phyloP scores from a whole-genome alignment of 2,797 vertebrate species.

The Valencia hispanica region DNA sequence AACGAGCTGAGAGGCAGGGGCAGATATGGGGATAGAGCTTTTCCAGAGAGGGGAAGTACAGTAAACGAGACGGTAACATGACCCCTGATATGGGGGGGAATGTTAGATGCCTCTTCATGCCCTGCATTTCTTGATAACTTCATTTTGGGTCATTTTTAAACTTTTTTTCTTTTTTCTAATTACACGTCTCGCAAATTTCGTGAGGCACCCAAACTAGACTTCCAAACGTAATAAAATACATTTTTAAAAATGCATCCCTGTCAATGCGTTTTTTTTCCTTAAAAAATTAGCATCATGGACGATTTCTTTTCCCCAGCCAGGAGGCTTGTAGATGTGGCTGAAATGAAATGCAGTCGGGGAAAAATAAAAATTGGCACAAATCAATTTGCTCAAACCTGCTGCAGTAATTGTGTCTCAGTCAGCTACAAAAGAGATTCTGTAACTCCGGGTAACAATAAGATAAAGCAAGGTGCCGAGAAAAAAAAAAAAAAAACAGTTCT shows the following conservation, averaged over 20 bases:
- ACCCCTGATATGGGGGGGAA: constrained; percentile 55
- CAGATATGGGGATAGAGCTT: constrained; percentile 75
- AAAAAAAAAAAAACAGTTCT: constrained; percentile 27
- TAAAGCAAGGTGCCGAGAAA: constrained; percentile 4
- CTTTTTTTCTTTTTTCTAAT: constrained; percentile 19
- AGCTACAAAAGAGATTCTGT: constrained; percentile 14
- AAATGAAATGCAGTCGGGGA: constrained; percentile 33
- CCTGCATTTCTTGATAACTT: constrained; percentile 21
- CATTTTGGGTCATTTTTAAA: constrained; percentile 9
- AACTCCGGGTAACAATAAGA: constrained; percentile 17
- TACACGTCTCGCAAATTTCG: constrained; percentile 12
- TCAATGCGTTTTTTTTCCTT: constrained; percentile 9
- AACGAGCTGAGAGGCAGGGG: constrained; percentile 60
- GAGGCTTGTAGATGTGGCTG: constrained; percentile 8
- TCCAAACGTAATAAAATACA: too few species aligned
- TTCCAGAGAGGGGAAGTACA: constrained; percentile 75
- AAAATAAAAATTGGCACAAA: constrained; percentile 34
- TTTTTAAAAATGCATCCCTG: constrained; percentile 14
- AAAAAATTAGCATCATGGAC: constrained; percentile 19
- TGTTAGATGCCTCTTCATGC: constrained; percentile 57
- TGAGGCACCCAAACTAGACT: too few species aligned
- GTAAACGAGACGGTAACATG: constrained; percentile 80
- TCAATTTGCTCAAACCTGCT: constrained; percentile 22
- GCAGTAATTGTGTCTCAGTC: constrained; percentile 23
- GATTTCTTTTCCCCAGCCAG: constrained; percentile 10